Evolutionary conservation across 2,797 vertebrate genomes (phyloP).

Genomic region (Sitta carolinensis): DNA sequence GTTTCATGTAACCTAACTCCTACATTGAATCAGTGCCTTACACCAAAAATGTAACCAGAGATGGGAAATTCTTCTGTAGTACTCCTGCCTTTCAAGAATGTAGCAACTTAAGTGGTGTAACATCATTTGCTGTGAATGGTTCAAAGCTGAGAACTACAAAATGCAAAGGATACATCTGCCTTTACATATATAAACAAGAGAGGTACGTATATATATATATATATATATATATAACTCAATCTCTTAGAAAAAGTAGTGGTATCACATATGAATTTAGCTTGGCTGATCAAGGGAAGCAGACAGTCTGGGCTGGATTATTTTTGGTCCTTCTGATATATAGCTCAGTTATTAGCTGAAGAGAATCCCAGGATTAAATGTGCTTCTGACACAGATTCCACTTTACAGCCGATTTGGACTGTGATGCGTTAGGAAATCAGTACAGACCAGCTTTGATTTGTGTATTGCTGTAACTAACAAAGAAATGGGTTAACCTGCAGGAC

Average conservation of each 20-base stretch:
- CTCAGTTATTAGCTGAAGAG: slow-evolving; percentile 27
- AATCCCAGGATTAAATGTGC: slow-evolving; percentile 54
- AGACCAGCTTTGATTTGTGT: background rate
- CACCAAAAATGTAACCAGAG: background rate
- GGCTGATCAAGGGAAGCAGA: slow-evolving; percentile 2
- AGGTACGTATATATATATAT: no score
- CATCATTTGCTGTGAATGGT: background rate
- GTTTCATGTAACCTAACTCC: background rate
- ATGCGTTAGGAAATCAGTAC: background rate
- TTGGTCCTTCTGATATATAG: background rate
- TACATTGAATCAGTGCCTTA: background rate
- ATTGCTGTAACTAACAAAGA: background rate
- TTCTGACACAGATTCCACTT: slow-evolving; percentile 54
- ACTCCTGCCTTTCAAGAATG: background rate
- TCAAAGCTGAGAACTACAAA: background rate
- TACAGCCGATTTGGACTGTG: background rate
- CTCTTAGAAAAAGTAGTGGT: background rate
- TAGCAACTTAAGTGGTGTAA: background rate
- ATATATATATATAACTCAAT: no score
- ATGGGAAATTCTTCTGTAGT: background rate
- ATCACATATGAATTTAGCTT: background rate
- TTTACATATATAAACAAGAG: background rate
- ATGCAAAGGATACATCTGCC: background rate
- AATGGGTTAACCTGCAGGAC: background rate
- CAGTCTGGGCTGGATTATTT: slow-evolving; percentile 34